Base-by-base conservation (phyloP, 2,113 vertebrate species). In the Leptobrachium ailaonicum region DNA sequence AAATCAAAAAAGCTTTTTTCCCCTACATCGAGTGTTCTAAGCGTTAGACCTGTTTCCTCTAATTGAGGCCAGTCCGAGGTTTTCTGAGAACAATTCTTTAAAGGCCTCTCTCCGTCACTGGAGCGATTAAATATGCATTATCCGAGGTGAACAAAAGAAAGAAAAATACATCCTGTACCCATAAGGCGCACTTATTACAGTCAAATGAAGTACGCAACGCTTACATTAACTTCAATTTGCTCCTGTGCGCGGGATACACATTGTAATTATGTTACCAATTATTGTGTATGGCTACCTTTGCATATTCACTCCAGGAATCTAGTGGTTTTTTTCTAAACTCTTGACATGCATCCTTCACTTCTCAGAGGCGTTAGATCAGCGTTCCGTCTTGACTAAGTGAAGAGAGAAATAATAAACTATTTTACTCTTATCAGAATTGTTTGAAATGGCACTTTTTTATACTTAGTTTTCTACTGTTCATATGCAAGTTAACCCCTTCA, bases 41-140 rank as follows among this genome's bases (percentile, higher is more conserved):
- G 60, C 41, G 40, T 7, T 6, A 73, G 45, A 42, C 3, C 4
- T 53, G 63, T 32, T 66, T 66, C 53, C n/a, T 9, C 14, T 73
- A 79, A 79, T 79, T 71, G 70, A 73, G 71, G 60, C 70, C 70
- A 73, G 64, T 73, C 47, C 62, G 47, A 80, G 62, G 60, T 53
- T 80, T 80, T 80, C 70, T 73, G 70, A 80, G 77, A 66, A 73
- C 70, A 73, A 79, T 72, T 54, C 60, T 14, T 66, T 72, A 54
- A 20, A 63, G 76, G 42, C 56, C 66, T 44, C 43, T 62, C 56
- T 63, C 76, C 67, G 6, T 79, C 58, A 72, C 69, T 11, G 20
- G 40, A 42, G 40, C 20, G 32, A 80, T 80, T 80, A 80, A 66
- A 73, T 80, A 80, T 80, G 70, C 70, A 80, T 79, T 73, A 73